A percentile compares a stretch with the other conserved stretches of the same genome.
Evolutionary conservation across 2,888 invertebrate genomes (phyloP).

Genomic region (Mythimna pallens): DNA sequence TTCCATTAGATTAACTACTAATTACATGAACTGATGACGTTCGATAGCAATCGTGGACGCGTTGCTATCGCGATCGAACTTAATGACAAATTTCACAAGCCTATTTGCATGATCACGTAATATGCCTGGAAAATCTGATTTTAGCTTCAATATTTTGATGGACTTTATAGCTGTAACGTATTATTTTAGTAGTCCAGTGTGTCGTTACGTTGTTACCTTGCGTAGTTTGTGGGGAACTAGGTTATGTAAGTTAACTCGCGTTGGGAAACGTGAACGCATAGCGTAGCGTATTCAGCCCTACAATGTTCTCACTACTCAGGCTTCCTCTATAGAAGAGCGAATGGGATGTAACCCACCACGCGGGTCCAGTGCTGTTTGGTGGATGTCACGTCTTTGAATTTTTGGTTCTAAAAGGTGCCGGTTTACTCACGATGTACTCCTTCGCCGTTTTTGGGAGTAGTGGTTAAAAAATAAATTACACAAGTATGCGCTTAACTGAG

Average conservation of each 20-base stretch:
- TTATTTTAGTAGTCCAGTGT: slow-evolving; percentile 1
- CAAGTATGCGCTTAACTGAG: too few species aligned
- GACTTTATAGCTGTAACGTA: slow-evolving; percentile 13
- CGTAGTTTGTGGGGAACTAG: slow-evolving; percentile 25
- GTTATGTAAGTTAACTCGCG: slow-evolving; percentile 14
- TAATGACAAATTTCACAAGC: slow-evolving; percentile 74
- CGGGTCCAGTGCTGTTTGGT: too few species aligned
- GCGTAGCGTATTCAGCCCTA: too few species aligned
- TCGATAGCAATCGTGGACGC: slow-evolving; percentile 65
- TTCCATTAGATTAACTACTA: slow-evolving; percentile 54
- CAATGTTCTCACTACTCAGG: too few species aligned
- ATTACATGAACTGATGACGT: slow-evolving; percentile 57
- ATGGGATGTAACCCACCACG: too few species aligned
- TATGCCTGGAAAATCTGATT: slow-evolving; percentile 56
- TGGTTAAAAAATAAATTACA: too few species aligned
- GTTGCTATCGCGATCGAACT: slow-evolving; percentile 67
- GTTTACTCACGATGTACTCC: too few species aligned
- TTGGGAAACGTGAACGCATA: too few species aligned
- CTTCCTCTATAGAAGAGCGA: too few species aligned
- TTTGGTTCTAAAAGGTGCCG: too few species aligned
- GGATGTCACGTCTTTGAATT: too few species aligned
- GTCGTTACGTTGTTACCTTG: background rate
- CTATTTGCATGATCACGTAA: slow-evolving; percentile 76
- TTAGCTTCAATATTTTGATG: slow-evolving; percentile 47
- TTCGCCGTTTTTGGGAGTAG: too few species aligned